These are phyloP conservation scores for Puffinus mauretanicus DNA, from an alignment of 2,113 vertebrate genomes.

Conservation along the genomic window DNA sequence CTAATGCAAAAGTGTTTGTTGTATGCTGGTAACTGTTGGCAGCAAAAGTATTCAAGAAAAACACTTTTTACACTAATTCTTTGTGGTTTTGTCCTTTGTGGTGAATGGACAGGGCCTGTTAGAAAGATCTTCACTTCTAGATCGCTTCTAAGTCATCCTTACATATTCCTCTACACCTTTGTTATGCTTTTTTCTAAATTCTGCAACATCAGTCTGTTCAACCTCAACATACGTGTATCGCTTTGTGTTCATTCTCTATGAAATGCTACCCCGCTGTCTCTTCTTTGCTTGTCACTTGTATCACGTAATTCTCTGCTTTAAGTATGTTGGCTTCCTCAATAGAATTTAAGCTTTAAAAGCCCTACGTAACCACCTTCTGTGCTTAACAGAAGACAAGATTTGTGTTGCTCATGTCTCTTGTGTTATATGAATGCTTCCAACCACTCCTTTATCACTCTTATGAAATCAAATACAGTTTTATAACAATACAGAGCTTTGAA, in stretches of 20 bases:
- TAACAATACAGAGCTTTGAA: background rate
- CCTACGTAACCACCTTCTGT: background rate
- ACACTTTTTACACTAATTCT: background rate
- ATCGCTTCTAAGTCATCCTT: background rate
- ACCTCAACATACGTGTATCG: fast-evolving
- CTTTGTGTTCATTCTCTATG: background rate
- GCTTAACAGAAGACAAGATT: background rate
- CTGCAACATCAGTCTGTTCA: background rate
- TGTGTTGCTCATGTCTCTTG: background rate
- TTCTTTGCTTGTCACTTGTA: background rate
- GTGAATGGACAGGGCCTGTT: background rate
- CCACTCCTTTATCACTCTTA: background rate
- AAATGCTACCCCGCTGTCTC: background rate
- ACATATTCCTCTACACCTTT: background rate
- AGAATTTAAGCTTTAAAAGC: background rate
- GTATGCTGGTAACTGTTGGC: background rate
- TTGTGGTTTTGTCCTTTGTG: background rate
- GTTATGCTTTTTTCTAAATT: background rate
- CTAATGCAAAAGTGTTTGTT: background rate
- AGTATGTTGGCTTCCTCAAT: background rate
- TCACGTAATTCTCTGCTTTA: background rate
- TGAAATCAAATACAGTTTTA: background rate
- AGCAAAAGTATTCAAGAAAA: background rate
- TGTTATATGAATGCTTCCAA: background rate
- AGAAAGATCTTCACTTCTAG: background rate